Base-by-base conservation (phyloP, 2,888 invertebrate species). In the Parnassius glacialis region DNA sequence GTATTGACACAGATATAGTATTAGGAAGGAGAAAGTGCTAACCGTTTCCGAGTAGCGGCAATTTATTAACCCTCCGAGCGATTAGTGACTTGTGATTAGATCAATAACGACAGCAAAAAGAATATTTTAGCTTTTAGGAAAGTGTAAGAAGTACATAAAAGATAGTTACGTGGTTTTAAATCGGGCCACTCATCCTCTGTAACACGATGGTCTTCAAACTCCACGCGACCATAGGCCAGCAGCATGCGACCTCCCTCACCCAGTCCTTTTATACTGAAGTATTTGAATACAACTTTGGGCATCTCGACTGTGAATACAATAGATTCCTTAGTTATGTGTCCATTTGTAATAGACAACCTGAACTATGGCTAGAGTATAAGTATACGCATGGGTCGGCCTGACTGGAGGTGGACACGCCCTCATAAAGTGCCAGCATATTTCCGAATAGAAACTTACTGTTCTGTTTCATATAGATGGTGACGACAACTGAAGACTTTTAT, bases 221-320 rank as follows among this genome's bases (percentile, higher is more conserved):
- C 90, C 53, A 93, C 80, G 48, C 90, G 92, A 10, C 93, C 93
- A 69, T 94, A 94, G 9, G 92, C 87, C 62, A 95, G 75, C 44
- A 95, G 82, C 70, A 93, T 88, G 16, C 95, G 86, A 52, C 90
- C 85, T 9, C 92, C 90, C 74, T 95, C 95, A 0, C 88, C 94
- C 16, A 94, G 78, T 3, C 92, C 94, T 75, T 91, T 93, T 44
- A 92, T 78, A 57, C 90, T 82, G 80, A 95, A 95, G 73, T 95
- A 95, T 1, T 20, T 52, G 52, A 52, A 25, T 12, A 52, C 25
- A 7, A 50, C 16, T 10, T 11, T 52, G 25, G 52, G 52, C 52
- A 52, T 52, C 10, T 13, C 13, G 16, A 50, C 34, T 34, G 34
- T 34, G 34, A 34, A 34, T 34, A 1, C 34, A 34, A 34, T 34